Evolutionary conservation across 2,888 invertebrate species (phyloP).

Genomic region (Halictus quadricinctus): DNA sequence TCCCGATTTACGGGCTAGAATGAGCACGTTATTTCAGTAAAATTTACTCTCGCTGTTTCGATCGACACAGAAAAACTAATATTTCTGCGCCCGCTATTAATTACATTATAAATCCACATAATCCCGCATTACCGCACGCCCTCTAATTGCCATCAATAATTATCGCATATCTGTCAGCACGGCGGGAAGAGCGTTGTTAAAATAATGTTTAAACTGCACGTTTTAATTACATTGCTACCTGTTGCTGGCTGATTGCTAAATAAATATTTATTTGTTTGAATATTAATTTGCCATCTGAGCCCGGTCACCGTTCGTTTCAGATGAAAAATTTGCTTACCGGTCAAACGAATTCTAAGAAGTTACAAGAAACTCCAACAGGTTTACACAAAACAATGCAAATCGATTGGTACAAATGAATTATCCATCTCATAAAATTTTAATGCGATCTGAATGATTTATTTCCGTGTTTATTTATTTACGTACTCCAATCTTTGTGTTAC

Average conservation of each 20-base stretch:
- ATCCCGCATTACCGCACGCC: constrained; percentile 65
- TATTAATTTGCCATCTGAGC: constrained; percentile 62
- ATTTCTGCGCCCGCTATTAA: constrained; percentile 67
- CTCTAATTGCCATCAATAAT: constrained; percentile 72
- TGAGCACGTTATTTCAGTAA: constrained; percentile 67
- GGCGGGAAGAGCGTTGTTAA: constrained; percentile 64
- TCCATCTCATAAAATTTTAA: neutral
- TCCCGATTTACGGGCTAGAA: constrained; percentile 55
- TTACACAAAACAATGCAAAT: neutral
- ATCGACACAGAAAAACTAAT: constrained; percentile 68
- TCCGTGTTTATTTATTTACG: neutral
- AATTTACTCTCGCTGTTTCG: constrained; percentile 62
- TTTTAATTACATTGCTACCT: constrained; percentile 71
- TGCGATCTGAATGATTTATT: neutral
- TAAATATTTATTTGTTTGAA: constrained; percentile 72
- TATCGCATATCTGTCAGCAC: constrained; percentile 69
- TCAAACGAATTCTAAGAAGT: neutral
- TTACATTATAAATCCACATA: constrained; percentile 71
- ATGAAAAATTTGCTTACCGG: constrained; percentile 52
- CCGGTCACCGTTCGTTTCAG: constrained; percentile 36
- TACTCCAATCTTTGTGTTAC: neutral
- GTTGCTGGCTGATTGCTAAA: constrained; percentile 72
- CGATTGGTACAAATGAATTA: neutral
- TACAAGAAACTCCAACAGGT: neutral
- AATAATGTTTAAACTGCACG: constrained; percentile 71